A percentile compares a stretch with the other conserved stretches of the same genome.
These are phyloP conservation scores for Pentamera pediparva DNA, from an alignment of 53 echinoderm and acorn worm genomes.

Conservation along the genomic window DNA sequence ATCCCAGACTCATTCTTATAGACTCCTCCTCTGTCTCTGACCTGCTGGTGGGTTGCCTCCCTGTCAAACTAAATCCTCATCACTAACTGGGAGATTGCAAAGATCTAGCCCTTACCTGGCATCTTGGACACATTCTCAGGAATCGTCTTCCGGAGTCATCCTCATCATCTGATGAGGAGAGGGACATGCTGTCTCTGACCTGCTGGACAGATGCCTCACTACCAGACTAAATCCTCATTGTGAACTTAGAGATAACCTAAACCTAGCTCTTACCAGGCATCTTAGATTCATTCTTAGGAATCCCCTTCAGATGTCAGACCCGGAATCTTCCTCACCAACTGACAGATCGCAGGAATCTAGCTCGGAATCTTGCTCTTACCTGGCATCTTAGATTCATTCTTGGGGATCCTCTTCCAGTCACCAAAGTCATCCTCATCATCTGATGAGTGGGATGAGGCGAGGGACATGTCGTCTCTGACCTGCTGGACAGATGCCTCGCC, in stretches of 20 bases:
- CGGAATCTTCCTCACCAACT: conserved; percentile 57
- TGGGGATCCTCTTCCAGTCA: conserved; percentile 63
- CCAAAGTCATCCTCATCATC: conserved; percentile 63
- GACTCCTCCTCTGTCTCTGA: conserved; percentile 91
- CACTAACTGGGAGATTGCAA: too few species aligned
- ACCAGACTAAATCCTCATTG: too few species aligned
- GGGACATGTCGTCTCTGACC: conserved; percentile 89
- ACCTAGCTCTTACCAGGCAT: too few species aligned
- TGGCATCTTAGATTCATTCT: conserved; percentile 76
- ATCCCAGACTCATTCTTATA: too few species aligned
- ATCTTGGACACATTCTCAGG: conserved; percentile 70
- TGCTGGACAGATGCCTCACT: conserved; percentile 72
- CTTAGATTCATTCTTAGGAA: too few species aligned
- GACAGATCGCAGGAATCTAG: too few species aligned
- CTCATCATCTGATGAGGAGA: conserved; percentile 96
- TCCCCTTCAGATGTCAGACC: too few species aligned
- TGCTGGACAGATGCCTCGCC: conserved; percentile 72
- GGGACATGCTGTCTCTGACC: conserved; percentile 91
- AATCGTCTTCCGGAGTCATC: conserved; percentile 49
- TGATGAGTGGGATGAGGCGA: conserved; percentile 98
- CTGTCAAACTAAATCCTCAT: conserved; percentile 84
- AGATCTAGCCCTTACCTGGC: too few species aligned
- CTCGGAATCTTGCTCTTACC: conserved; percentile 61
- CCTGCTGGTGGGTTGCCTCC: conserved; percentile 64
- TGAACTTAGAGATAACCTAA: too few species aligned